Conservation (phyloP, 2,113 vertebrate species). For the Okapia johnstoni region DNA sequence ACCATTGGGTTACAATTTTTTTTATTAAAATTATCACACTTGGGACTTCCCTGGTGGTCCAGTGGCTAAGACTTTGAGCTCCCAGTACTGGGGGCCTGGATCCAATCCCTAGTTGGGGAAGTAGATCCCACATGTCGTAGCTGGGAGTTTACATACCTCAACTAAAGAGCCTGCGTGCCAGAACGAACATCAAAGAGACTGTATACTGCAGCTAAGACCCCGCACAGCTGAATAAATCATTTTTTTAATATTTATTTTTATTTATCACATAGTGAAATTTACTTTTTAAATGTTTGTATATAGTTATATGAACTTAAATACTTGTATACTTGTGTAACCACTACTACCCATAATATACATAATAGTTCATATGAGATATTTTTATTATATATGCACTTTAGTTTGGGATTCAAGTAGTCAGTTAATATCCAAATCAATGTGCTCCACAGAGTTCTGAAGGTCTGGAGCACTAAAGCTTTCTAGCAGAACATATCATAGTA, state of each 20-base stretch:
- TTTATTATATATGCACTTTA: neutral
- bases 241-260: neutral
- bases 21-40: neutral
- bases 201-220: neutral
- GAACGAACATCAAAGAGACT: neutral
- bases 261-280: neutral
- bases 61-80: neutral
- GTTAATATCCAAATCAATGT: conserved; percentile 1
- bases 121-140: neutral
- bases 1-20: neutral
- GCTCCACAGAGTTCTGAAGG: neutral
- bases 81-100: neutral
- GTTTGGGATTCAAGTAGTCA: neutral
- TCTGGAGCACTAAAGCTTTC: neutral
- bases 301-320: neutral
- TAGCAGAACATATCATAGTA: neutral
- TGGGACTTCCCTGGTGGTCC: neutral
- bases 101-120: neutral
- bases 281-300: neutral
- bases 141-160: neutral
- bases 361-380: neutral
- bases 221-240: neutral
- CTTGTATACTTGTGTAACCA: neutral
- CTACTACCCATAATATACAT: neutral
- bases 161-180: neutral